Evolutionary conservation across 1,140 invertebrate species (phyloP), one percentile per base, ranked within the genome.

Genomic region (Philotrypesis tridentata): DNA sequence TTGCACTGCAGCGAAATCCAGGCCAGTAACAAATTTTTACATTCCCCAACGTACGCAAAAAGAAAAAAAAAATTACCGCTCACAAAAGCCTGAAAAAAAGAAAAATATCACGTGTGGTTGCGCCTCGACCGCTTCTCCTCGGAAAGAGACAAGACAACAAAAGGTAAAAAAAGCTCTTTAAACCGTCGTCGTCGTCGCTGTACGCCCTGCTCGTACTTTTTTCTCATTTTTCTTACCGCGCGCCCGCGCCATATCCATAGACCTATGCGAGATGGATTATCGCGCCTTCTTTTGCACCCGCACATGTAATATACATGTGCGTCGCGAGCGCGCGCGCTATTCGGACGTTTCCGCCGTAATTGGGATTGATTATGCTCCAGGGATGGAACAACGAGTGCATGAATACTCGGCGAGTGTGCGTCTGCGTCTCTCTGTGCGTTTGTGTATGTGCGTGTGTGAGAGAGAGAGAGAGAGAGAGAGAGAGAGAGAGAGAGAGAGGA

Each of bases 281-380:
- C 75, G 37, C 75, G 37, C 29, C n/a, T 37, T 67, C 25, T 70
- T 67, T 43, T 25, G 14, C 55, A 2, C 33, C n/a, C 37, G 12
- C 27, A 43, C 37, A 79, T 79, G 78, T 72, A 79, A 79, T 79
- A 79, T 79, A 68, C 78, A 79, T 79, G 78, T 67, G 76, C 40
- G 61, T 63, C 61, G 61, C 61, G 61, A 0, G 61, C n/a, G n/a
- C n/a, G n/a, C n/a, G n/a, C n/a, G n/a, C n/a, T n/a, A 14, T 33
- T 27, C 77, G 72, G 43, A 63, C 55, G 29, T 63, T 63, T 71
- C 48, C 27, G 12, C 27, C 40, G 79, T 80, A 80, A 80, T 80
- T 74, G 71, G 71, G 79, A 80, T 80, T 76, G 72, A 81, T 81
- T 81, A 81, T 81, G 73, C 79, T 40, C 72, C 40, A 11, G 71